Evolutionary conservation across 2,888 invertebrate genomes (phyloP), one percentile per base, ranked within the genome.

Genomic region (Halocaridina rubra): DNA sequence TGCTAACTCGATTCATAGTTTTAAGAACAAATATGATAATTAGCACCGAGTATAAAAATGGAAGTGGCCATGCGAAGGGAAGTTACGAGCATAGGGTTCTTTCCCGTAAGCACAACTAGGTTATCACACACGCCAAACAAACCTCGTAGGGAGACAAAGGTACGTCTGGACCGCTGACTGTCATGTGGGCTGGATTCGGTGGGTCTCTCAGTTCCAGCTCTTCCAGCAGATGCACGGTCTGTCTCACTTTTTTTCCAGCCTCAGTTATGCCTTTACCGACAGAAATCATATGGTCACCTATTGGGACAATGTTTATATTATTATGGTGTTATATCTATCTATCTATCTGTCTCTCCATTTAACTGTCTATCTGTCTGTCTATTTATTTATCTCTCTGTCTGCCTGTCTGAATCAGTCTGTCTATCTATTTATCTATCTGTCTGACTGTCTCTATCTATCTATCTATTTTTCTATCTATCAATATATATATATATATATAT

Each of bases 91-190:
- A n/a, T n/a, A n/a, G n/a, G n/a, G n/a, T n/a, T n/a, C n/a, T n/a
- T n/a, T n/a, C n/a, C n/a, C n/a, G n/a, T n/a, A n/a, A n/a, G n/a
- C n/a, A n/a, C n/a, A n/a, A n/a, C n/a, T n/a, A n/a, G n/a, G 16
- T 19, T 22, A 24, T 10, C 7, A 10, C 8, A n/a, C 10, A 27
- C 10, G n/a, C 24, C 10, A 61, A n/a, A 22, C 10, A 3, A 27
- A 78, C 78, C 67, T 67, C 27, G 29, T 78, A 78, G 8, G 78
- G 78, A 0, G 78, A 64, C 46, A 39, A 64, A 2, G 78, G 78
- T n/a, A 67, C 46, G 5, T 46, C 64, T 1, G 61, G 67, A 2
- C n/a, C 67, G 19, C 27, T 53, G 29, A 78, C 78, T 13, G 27
- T 78, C 78, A 78, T 78, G 46, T 67, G 67, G 0, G 78, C 78